A percentile compares a stretch with the other conserved stretches of the same genome.
Conservation (phyloP, 2,113 vertebrate genomes). For the Alectura lathami region DNA sequence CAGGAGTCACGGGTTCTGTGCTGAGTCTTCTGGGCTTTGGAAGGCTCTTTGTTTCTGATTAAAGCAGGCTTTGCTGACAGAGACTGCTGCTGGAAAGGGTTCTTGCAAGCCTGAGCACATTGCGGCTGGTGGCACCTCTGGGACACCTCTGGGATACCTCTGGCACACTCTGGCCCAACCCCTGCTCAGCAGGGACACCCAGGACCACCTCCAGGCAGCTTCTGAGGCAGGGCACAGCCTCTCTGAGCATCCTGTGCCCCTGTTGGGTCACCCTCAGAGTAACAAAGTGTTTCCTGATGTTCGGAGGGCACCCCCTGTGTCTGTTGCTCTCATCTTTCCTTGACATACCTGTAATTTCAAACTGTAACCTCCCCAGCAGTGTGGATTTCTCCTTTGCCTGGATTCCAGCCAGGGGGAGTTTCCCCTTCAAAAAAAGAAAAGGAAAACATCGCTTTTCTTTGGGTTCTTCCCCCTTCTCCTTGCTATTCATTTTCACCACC, state of each 20-base stretch:
- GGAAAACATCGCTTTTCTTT: neutral
- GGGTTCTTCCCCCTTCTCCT: neutral
- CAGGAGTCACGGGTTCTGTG: neutral
- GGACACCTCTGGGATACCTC: neutral
- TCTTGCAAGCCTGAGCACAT: too few relatives aligned
- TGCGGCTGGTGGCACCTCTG: neutral
- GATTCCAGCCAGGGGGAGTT: slow-evolving; percentile 77
- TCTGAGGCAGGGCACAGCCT: neutral
- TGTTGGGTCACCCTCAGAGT: neutral
- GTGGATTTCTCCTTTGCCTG: slow-evolving; percentile 75
- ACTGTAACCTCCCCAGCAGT: slow-evolving; percentile 74
- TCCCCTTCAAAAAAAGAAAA: slow-evolving; percentile 70
- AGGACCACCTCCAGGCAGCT: neutral
- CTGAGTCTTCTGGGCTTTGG: neutral
- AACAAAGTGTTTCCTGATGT: too few relatives aligned
- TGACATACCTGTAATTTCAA: slow-evolving; percentile 79
- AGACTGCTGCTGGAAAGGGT: neutral
- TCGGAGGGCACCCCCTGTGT: neutral
- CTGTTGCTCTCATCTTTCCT: neutral
- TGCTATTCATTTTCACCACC: neutral
- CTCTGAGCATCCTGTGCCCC: neutral
- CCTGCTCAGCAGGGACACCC: neutral
- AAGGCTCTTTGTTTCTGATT: neutral
- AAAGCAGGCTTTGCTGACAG: neutral
- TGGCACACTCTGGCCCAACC: neutral